Conservation (phyloP, 2,888 invertebrate species). For the Drosophila flavopinicola region DNA sequence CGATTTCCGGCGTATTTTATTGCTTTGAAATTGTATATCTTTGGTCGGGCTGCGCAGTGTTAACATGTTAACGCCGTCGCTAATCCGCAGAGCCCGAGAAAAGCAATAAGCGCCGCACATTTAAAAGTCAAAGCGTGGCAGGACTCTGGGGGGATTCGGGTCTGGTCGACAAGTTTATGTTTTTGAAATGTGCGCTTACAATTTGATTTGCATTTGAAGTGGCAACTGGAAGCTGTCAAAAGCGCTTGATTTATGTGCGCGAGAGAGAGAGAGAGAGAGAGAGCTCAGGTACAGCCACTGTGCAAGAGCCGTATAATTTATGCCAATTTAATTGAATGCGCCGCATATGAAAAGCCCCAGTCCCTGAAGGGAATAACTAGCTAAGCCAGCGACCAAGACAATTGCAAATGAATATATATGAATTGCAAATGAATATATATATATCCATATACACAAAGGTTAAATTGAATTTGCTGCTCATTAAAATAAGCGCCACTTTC, state of each 20-base stretch:
- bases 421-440: constrained; percentile 73
- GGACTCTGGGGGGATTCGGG: constrained; percentile 5
- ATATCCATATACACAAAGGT: constrained; percentile 63
- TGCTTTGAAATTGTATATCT: constrained; percentile 71
- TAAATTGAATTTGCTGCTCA: constrained; percentile 73
- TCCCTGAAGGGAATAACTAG: constrained; percentile 25
- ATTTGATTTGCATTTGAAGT: constrained; percentile 71
- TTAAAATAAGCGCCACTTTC: constrained; percentile 65
- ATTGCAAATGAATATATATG: constrained; percentile 68
- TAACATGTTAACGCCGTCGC: constrained; percentile 54
- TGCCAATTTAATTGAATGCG: constrained; percentile 77
- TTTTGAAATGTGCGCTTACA: constrained; percentile 48
- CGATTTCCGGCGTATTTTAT: no score
- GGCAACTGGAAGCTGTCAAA: constrained; percentile 57
- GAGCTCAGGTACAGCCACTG: constrained; percentile 13
- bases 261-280: constrained; percentile 37
- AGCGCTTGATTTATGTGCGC: constrained; percentile 61
- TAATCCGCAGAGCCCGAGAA: constrained; percentile 29
- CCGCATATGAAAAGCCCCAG: constrained; percentile 45
- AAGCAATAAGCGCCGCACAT: constrained; percentile 16
- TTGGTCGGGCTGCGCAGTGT: constrained; percentile 44
- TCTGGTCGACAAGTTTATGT: constrained; percentile 55
- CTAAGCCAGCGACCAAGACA: constrained; percentile 44
- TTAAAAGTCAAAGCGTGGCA: constrained; percentile 41
- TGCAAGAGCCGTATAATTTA: constrained; percentile 69